Evolutionary conservation across 2,888 invertebrate genomes (phyloP).

Genomic region (Galeruca laticollis): DNA sequence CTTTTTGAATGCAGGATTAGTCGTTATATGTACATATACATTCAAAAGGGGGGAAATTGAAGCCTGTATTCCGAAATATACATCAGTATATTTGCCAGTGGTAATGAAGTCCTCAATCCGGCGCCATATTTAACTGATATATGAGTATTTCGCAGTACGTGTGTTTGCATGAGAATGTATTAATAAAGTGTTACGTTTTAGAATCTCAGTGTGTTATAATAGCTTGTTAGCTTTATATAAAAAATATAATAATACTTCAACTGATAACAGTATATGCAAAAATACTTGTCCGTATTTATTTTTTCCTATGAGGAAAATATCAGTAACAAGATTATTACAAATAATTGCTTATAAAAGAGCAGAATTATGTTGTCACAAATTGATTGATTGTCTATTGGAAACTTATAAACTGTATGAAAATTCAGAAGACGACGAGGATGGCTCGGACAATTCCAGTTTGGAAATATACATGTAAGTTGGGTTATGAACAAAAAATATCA

Average conservation of each 20-base stretch:
- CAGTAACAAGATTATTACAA: conserved; percentile 81
- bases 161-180: background rate
- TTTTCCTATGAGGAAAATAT: conserved; percentile 78
- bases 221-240: conserved; percentile 72
- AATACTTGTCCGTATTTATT: conserved; percentile 82
- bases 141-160: too few species aligned
- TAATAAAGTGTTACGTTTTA: conserved; percentile 58
- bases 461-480: conserved; percentile 80
- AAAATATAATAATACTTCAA: conserved; percentile 67
- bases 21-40: too few species aligned
- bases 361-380: conserved; percentile 77
- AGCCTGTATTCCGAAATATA: too few species aligned
- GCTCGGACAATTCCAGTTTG: conserved; percentile 76
- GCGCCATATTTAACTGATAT: too few species aligned
- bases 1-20: too few species aligned
- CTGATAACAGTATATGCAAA: conserved; percentile 75
- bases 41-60: too few species aligned
- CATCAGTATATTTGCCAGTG: too few species aligned
- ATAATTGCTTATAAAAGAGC: conserved; percentile 78
- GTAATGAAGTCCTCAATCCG: too few species aligned
- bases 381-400: conserved; percentile 78
- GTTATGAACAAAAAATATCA: conserved; percentile 74
- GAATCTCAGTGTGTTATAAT: conserved; percentile 75
- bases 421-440: conserved; percentile 66
- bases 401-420: conserved; percentile 74